Percentiles rank a stretch among this genome's conserved stretches.
These are phyloP conservation scores for Corythornis leucogaster DNA, from an alignment of 2,797 vertebrate genomes.

Conservation along the genomic window DNA sequence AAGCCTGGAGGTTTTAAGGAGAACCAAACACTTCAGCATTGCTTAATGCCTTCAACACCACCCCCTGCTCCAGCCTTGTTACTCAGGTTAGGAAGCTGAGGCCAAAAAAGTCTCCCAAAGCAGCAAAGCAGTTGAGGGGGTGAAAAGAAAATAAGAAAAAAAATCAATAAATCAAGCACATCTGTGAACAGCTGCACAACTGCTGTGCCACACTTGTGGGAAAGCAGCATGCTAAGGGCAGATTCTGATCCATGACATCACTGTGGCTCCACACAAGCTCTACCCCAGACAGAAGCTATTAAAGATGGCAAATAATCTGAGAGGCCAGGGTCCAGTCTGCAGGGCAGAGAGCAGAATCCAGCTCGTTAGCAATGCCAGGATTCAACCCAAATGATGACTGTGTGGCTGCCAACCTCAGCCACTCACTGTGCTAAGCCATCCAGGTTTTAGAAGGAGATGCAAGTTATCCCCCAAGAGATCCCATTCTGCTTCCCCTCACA, in stretches of 20 bases:
- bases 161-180: not conserved
- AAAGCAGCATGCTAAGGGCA: not conserved
- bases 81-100: not conserved
- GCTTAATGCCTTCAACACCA: not conserved
- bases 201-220: not conserved
- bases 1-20: not conserved
- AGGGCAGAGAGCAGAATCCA: not conserved
- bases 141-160: not conserved
- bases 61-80: not conserved
- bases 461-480: constrained; percentile 20
- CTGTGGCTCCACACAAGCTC: not conserved
- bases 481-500: constrained; percentile 26
- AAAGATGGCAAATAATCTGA: not conserved
- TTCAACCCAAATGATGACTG: constrained; percentile 13
- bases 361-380: constrained; percentile 6
- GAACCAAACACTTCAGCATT: not conserved
- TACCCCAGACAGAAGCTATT: not conserved
- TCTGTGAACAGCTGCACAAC: not conserved
- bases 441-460: not conserved
- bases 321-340: not conserved
- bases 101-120: constrained; percentile 20
- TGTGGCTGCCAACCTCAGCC: not conserved
- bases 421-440: not conserved
- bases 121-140: not conserved
- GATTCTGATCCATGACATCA: not conserved